These are phyloP conservation scores for Heloderma charlesbogerti DNA, from an alignment of 2,113 vertebrate genomes.

Conservation along the genomic window DNA sequence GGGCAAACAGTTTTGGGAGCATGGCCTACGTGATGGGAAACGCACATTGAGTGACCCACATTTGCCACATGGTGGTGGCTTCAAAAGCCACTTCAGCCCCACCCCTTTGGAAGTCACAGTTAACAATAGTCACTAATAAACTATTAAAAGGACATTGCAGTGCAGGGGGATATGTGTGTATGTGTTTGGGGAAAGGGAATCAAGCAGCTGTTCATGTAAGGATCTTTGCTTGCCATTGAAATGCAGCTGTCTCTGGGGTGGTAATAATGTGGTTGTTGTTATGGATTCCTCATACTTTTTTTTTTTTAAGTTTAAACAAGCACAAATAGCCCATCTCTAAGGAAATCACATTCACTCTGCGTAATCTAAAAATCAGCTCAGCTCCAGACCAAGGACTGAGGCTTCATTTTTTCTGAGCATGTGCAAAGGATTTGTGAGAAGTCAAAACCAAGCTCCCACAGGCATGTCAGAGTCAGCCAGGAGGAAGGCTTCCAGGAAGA, in stretches of 20 bases:
- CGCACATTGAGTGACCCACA: constrained; percentile 10
- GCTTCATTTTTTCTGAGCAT: not conserved
- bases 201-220: not conserved
- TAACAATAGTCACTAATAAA: not conserved
- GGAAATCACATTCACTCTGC: not conserved
- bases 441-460: not conserved
- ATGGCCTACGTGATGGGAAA: not conserved
- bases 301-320: not conserved
- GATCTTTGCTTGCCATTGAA: not conserved
- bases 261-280: not conserved
- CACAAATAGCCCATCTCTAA: too few species aligned
- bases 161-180: too few species aligned
- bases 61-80: not conserved
- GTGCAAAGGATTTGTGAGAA: not conserved
- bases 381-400: not conserved
- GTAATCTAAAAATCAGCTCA: not conserved
- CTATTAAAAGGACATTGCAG: not conserved
- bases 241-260: not conserved
- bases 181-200: not conserved
- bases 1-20: not conserved
- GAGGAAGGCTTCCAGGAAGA: not conserved
- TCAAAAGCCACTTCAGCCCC: too few species aligned
- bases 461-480: not conserved
- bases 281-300: too few species aligned
- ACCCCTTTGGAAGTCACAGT: not conserved